These are phyloP conservation scores for Rhynchomys soricoides DNA, from an alignment of 2,113 vertebrate genomes.

Conservation along the genomic window DNA sequence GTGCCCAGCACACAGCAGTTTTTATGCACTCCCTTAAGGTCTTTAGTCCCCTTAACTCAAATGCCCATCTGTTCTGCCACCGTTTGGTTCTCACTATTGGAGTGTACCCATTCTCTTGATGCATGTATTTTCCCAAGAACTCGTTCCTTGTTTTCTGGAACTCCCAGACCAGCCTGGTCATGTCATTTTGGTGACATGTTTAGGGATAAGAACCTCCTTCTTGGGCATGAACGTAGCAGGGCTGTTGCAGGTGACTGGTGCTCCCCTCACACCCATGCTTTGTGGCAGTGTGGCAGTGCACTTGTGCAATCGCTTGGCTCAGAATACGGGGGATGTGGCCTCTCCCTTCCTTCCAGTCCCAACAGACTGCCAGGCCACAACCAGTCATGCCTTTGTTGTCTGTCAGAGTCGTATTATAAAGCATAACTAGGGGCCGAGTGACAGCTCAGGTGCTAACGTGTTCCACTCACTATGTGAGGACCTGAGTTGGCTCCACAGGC, in stretches of 20 bases:
- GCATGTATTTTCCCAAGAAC: background rate
- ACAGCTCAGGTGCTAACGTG: background rate
- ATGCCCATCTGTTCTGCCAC: background rate
- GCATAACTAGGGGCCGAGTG: background rate
- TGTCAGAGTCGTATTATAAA: background rate
- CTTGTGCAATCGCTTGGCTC: background rate
- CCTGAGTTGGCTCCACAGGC: background rate
- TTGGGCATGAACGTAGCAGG: too few relatives aligned
- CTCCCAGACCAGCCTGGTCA: background rate
- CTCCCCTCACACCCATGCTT: too few relatives aligned
- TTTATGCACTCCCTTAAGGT: background rate
- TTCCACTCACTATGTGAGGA: too few relatives aligned
- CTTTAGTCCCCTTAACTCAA: background rate
- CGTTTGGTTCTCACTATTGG: background rate
- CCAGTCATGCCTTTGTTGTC: rapidly evolving
- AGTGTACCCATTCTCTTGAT: too few relatives aligned
- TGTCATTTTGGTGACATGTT: background rate
- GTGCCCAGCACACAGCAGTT: too few relatives aligned
- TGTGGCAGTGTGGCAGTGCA: too few relatives aligned
- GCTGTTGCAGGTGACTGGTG: background rate
- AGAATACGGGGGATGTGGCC: background rate
- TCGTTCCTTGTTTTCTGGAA: background rate
- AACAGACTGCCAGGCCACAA: rapidly evolving
- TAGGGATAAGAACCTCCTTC: background rate
- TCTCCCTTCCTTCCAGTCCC: background rate